Base-by-base conservation (phyloP, 2,888 invertebrate species). In the Lomographa bimaculata region DNA sequence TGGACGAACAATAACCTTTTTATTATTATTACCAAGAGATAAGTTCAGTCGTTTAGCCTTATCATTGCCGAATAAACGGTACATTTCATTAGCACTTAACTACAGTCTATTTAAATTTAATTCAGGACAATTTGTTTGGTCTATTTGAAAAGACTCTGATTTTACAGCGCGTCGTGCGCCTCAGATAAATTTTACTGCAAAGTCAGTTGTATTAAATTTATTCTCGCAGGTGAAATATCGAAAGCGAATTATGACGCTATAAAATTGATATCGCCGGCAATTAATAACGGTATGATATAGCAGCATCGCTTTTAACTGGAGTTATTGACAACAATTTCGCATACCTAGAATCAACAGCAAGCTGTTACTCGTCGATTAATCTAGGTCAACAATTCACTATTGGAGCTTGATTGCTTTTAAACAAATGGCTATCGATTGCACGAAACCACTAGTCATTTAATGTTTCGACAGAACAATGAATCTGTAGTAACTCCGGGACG, bases 1-100 rank as follows among this genome's bases (percentile, higher is more conserved):
- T 43, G 63, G 62, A 60, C 46, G 44, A 42, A 51, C 63, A 65
- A 46, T 69, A 66, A 68, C 56, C 35, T 59, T 70, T 79, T 77
- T 76, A 77, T 67, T 71, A 71, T 71, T 70, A 77, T 71, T 66
- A 63, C 71, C 40, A 18, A 39, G 42, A 63, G 68, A 74, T 76
- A 71, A 74, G 58, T 64, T 58, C 41, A 47, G 42, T 48, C 46
- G 53, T 62, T 60, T 60, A 61, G 57, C 53, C 51, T 50, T 55
- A 54, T 57, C 48, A 58, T 59, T 53, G 51, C 46, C 39, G 46
- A 63, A 64, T 67, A 59, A 67, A 63, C 51, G 50, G 43, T 30
- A 32, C 30, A 46, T 54, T 55, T 57, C 41, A 55, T 54, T 51
- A 55, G 34, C 43, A 24, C 27, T 38, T 43, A 35, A 40, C 23